Conservation (phyloP, 2,113 vertebrate species). For the Lamprotornis superbus region DNA sequence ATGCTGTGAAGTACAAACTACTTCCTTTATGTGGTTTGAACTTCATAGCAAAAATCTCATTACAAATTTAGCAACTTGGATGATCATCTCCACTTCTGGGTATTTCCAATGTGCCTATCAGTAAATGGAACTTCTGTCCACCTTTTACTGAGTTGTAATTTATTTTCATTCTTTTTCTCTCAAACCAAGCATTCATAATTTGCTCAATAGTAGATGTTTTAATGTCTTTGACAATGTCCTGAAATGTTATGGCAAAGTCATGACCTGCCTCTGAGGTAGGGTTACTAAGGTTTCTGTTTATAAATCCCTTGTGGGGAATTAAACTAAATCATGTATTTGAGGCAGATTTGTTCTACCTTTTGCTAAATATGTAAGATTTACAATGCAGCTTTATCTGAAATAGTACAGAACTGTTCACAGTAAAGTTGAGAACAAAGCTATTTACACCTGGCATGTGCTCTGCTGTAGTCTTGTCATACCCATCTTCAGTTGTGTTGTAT, state of each 20-base stretch:
- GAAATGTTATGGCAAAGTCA: neutral
- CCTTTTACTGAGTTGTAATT: neutral
- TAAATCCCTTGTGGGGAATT: neutral
- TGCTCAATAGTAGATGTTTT: neutral
- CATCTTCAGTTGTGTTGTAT: neutral
- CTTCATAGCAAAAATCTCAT: neutral
- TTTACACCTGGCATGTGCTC: neutral
- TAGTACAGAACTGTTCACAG: neutral
- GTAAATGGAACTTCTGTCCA: neutral
- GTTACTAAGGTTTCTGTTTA: neutral
- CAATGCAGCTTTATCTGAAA: neutral
- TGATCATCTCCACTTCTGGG: neutral
- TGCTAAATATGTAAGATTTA: neutral
- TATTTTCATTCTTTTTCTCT: neutral
- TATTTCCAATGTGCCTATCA: neutral
- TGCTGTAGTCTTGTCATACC: neutral
- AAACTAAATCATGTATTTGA: neutral
- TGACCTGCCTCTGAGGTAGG: neutral
- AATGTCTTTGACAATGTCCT: neutral
- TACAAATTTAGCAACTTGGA: neutral
- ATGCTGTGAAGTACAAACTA: neutral
- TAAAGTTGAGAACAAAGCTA: neutral
- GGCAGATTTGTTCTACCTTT: neutral
- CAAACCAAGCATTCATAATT: neutral
- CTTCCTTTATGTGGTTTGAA: neutral